Percentiles rank a stretch among this genome's conserved stretches.
Evolutionary conservation across 1,140 invertebrate genomes (phyloP).

Genomic region (Chlorops oryzae): DNA sequence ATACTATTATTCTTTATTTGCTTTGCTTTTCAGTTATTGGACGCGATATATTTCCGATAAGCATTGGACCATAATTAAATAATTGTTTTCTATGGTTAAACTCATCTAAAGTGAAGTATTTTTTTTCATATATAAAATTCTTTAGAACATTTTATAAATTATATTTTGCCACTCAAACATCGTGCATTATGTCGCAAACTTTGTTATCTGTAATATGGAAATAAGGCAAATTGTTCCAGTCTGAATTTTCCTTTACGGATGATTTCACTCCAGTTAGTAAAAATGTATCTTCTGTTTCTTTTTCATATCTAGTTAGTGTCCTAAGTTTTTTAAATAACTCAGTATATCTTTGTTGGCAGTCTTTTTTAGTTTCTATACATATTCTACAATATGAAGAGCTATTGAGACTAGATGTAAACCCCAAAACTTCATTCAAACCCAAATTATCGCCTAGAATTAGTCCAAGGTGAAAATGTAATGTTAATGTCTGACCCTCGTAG

Average conservation of each 20-base stretch:
- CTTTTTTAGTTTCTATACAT: not conserved
- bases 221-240: too few species aligned
- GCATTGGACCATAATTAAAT: not conserved
- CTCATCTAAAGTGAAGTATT: not conserved
- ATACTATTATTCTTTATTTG: not conserved
- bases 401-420: not conserved
- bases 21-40: not conserved
- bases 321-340: not conserved
- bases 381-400: not conserved
- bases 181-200: too few species aligned
- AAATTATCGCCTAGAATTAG: constrained; percentile 1
- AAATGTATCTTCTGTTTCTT: not conserved
- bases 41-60: not conserved
- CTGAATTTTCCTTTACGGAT: constrained; percentile 3
- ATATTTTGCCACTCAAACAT: not conserved
- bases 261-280: not conserved
- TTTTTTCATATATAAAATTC: not conserved
- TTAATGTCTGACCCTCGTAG: not conserved
- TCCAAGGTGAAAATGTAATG: not conserved
- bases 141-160: not conserved
- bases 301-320: not conserved
- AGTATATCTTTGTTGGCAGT: not conserved
- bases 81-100: not conserved
- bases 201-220: too few species aligned
- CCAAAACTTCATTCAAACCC: constrained; percentile 3